Evolutionary conservation across 2,113 vertebrate genomes (phyloP), one percentile per base, ranked within the genome.

Genomic region (Hypomesus transpacificus): DNA sequence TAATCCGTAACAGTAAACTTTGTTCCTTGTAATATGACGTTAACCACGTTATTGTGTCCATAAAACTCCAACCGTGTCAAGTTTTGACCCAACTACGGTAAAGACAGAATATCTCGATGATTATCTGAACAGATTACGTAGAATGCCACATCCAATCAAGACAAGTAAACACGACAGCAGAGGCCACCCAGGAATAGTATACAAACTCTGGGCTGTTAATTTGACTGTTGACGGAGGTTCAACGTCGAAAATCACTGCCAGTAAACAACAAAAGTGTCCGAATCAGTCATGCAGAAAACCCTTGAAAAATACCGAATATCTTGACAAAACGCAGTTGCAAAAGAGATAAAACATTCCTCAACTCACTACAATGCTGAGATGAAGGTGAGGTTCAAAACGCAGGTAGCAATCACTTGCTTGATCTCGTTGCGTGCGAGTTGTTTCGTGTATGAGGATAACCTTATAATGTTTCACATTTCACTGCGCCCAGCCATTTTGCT

Each of bases 401-500:
- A 18, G 18, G 26, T 39, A 18, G 16, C 2, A n/a, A 22, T 2
- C n/a, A 20, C 14, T 65, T 13, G 4, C 46, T 9, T 20, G n/a
- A 65, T 14, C 7, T 14, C 22, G 69, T 26, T 2, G 71, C 70
- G 73, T 56, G 78, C 18, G 28, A 46, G 62, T 21, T 46, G 17
- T 24, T 3, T 71, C 70, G 72, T 58, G 78, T 5, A 68, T 28
- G 59, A 52, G 66, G 54, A 80, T 61, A 84, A 86, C 74, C 84
- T 61, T 14, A 54, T 78, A 84, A 83, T 81, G 80, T 88, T 89
- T 89, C 87, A 90, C 88, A 90, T 90, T 83, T 89, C 82, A 88
- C 82, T 88, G 88, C 87, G 88, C 80, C 87, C 89, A 89, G 89
- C 89, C 89, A 90, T 90, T 85, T 90, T 90, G 88, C 74, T 84